Conservation (phyloP, 2,797 vertebrate genomes). For the Darevskia nairensis region DNA sequence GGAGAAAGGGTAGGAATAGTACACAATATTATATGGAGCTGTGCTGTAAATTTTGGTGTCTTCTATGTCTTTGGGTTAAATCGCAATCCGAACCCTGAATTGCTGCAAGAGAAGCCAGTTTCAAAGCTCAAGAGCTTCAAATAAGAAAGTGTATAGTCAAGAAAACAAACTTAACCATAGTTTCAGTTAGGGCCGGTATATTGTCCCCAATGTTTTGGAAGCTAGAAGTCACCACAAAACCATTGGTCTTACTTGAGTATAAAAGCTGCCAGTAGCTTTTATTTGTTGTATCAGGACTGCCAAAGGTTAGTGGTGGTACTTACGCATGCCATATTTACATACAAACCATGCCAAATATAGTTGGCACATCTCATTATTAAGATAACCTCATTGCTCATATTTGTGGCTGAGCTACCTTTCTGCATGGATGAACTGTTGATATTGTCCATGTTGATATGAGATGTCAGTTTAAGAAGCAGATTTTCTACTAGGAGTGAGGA, state of each 20-base stretch:
- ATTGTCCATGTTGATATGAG: neutral
- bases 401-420: too few species aligned
- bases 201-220: neutral
- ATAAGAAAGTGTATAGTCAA: neutral
- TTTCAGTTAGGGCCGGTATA: neutral
- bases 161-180: neutral
- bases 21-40: neutral
- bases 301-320: too few species aligned
- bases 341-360: neutral
- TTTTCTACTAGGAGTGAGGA: neutral
- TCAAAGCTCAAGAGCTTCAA: conserved; percentile 8
- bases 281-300: neutral
- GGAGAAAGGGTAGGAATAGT: conserved; percentile 88
- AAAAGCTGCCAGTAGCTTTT: neutral
- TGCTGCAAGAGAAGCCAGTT: neutral
- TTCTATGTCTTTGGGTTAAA: neutral
- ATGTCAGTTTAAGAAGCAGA: neutral
- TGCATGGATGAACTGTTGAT: too few species aligned
- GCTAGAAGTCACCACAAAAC: neutral
- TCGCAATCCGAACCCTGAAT: neutral
- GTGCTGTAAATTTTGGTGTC: neutral
- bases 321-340: neutral
- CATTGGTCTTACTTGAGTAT: neutral
- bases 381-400: neutral
- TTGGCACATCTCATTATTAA: neutral